A percentile compares a stretch with the other conserved stretches of the same genome.
Evolutionary conservation across 2,113 vertebrate species (phyloP).

Genomic region (Peromyscus californicus): DNA sequence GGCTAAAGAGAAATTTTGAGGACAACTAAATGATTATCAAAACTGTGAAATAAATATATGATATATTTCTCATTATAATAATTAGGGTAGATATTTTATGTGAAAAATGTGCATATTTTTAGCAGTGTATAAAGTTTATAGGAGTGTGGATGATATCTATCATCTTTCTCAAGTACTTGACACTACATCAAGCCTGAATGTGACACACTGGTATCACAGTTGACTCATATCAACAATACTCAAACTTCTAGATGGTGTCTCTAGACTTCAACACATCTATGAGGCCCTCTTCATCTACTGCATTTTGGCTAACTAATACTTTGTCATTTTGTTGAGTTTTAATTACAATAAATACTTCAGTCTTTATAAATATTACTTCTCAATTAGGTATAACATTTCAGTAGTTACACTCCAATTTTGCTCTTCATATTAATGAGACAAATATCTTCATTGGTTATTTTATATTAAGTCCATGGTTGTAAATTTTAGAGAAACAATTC

Average conservation of each 20-base stretch:
- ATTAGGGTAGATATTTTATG: neutral
- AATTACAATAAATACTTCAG: neutral
- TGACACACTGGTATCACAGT: neutral
- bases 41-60: neutral
- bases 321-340: neutral
- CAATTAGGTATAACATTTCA: neutral
- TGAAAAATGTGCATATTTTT: neutral
- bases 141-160: neutral
- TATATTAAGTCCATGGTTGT: too few species aligned
- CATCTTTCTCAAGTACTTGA: neutral
- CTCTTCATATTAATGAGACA: neutral
- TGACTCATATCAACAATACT: rapidly evolving
- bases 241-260: neutral
- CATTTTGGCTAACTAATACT: neutral
- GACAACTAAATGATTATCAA: neutral
- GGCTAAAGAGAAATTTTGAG: neutral
- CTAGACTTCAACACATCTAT: neutral
- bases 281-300: neutral
- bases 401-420: neutral
- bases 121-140: rapidly evolving
- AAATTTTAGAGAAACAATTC: neutral
- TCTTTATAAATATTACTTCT: neutral
- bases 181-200: too few species aligned
- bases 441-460: neutral
- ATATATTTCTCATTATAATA: neutral